These are phyloP conservation scores for Muscicapa striata DNA, from an alignment of 2,797 vertebrate species.

Conservation along the genomic window DNA sequence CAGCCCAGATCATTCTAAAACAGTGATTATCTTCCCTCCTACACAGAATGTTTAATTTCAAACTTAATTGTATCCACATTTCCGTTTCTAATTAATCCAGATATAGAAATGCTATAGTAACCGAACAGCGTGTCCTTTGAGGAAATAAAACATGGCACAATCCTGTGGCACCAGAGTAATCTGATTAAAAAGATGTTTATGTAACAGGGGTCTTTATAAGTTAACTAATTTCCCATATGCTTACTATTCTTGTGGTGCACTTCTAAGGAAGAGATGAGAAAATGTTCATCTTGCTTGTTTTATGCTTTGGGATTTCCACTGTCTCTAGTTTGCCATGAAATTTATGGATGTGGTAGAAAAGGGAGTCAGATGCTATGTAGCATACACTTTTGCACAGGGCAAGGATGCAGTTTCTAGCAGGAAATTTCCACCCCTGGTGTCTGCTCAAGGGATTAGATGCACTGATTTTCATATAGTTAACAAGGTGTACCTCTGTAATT, in stretches of 20 bases:
- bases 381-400: neutral
- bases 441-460: neutral
- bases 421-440: neutral
- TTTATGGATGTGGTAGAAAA: neutral
- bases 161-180: conserved; percentile 45
- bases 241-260: neutral
- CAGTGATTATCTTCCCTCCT: conserved; percentile 72
- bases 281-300: neutral
- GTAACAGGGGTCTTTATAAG: conserved; percentile 40
- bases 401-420: neutral
- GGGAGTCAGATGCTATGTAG: neutral
- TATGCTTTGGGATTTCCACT: conserved; percentile 22
- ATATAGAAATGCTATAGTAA: conserved; percentile 75
- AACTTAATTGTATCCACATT: conserved; percentile 74
- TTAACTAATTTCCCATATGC: conserved; percentile 36
- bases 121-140: conserved; percentile 68
- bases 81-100: conserved; percentile 79
- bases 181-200: conserved; percentile 59
- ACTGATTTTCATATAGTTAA: neutral
- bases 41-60: conserved; percentile 75
- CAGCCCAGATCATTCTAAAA: conserved; percentile 69
- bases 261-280: conserved; percentile 42
- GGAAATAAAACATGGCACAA: conserved; percentile 54
- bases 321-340: conserved; percentile 25
- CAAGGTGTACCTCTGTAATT: neutral